Evolutionary conservation across 2,797 vertebrate species (phyloP).

Genomic region (Antennarius maculatus): DNA sequence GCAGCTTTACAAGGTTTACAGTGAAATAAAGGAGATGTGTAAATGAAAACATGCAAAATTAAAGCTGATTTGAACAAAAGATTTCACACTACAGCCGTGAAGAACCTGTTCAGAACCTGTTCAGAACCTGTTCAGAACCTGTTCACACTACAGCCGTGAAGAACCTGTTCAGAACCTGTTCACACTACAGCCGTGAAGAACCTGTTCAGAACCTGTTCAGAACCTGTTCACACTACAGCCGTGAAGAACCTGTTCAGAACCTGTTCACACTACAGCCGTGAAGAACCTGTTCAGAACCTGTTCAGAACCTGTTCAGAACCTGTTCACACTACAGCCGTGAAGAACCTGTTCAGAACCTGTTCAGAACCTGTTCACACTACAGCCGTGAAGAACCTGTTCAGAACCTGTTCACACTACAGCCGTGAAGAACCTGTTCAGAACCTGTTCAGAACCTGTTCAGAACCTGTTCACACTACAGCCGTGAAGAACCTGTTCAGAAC

Average conservation of each 20-base stretch:
- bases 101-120: not conserved
- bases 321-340: constrained; percentile 1
- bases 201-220: too few relatives aligned
- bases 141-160: too few relatives aligned
- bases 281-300: too few relatives aligned
- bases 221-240: constrained; percentile 8
- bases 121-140: too few relatives aligned
- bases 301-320: too few relatives aligned
- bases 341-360: not conserved
- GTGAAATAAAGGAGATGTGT: constrained; percentile 70
- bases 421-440: not conserved
- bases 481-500: too few relatives aligned
- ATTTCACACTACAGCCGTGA: constrained; percentile 2
- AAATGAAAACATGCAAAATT: constrained; percentile 70
- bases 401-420: constrained; percentile 13
- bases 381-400: too few relatives aligned
- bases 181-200: too few relatives aligned
- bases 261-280: too few relatives aligned
- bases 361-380: too few relatives aligned
- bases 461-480: too few relatives aligned
- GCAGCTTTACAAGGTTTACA: constrained; percentile 78
- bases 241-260: not conserved
- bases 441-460: not conserved
- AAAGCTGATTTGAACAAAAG: constrained; percentile 33
- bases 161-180: too few relatives aligned